Evolutionary conservation across 2,888 invertebrate species (phyloP), one percentile per base, ranked within the genome.

Genomic region (Harpagoxenus sublaevis): DNA sequence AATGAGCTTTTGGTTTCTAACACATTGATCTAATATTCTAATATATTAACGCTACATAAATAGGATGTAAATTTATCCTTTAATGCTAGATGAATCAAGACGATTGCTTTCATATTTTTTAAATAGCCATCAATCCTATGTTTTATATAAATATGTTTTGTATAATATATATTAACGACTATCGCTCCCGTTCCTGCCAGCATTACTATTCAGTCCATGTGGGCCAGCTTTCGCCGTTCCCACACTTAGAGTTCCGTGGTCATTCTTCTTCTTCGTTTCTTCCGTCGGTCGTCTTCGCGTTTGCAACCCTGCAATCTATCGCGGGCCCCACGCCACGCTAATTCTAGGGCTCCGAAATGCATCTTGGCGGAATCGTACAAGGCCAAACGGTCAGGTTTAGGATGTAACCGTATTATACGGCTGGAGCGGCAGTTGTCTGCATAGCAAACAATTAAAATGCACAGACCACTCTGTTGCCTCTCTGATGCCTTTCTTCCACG

Each of bases 261-360:
- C 86, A 84, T 89, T 87, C 87, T 84, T 86, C 90, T 90, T 88
- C 90, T 86, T 84, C 87, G 87, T 89, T 89, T 89, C 88, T 87
- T 89, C 83, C 79, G 63, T 63, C 85, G 84, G 74, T 77, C 86
- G 84, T 78, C 87, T 55, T 79, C 81, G 77, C 60, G 85, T 68
- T 86, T 90, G 88, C 89, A 92, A 93, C 92, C 93, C 93, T 92
- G 90, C 93, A 93, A 93, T 94, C 92, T 93, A 91, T 92, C 88
- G 87, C 87, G 88, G 88, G 88, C 89, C 89, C 89, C 89, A 90
- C 84, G 91, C 91, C 90, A 90, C 89, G 92, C 87, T 93, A 93
- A 94, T 93, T 94, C 92, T 92, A 93, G 93, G 91, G 89, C 92
- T 89, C 90, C 89, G 88, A 91, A 92, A 92, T 88, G 88, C 89